phyloP scores from a whole-genome alignment of 2,113 vertebrate species.

The Pandion haliaetus region DNA sequence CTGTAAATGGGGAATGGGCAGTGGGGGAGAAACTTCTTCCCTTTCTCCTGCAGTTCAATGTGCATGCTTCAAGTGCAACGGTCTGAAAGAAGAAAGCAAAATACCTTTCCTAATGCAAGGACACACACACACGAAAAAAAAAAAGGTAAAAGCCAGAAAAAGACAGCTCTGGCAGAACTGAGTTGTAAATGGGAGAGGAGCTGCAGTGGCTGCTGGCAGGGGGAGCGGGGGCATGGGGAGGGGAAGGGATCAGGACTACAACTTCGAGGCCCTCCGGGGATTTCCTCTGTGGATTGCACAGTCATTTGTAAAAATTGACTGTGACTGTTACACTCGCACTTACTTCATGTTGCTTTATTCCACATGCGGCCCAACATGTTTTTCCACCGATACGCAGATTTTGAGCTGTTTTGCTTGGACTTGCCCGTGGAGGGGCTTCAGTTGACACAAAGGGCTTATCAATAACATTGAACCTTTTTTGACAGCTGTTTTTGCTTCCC shows the following conservation, averaged over 20 bases:
- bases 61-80: not conserved
- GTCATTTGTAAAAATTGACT: slow-evolving; percentile 34
- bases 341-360: slow-evolving; percentile 27
- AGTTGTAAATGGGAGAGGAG: not conserved
- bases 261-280: not conserved
- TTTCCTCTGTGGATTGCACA: slow-evolving; percentile 11
- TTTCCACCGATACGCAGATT: slow-evolving; percentile 27
- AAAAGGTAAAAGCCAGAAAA: not conserved
- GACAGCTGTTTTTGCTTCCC: slow-evolving; percentile 70
- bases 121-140: not conserved
- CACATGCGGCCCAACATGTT: slow-evolving; percentile 3
- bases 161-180: not conserved
- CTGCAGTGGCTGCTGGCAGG: not conserved
- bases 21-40: not conserved
- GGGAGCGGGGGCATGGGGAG: not conserved
- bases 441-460: slow-evolving; percentile 67
- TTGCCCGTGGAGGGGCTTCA: slow-evolving; percentile 20
- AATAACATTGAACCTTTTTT: slow-evolving; percentile 50
- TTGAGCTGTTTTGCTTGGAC: slow-evolving; percentile 66
- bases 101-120: not conserved
- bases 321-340: not conserved
- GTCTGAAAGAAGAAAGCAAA: not conserved
- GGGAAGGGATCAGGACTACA: not conserved
- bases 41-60: not conserved
- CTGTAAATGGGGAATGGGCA: not conserved